These are phyloP conservation scores for Acrocephalus kingi DNA, from an alignment of 2,113 vertebrate species.

Conservation along the genomic window DNA sequence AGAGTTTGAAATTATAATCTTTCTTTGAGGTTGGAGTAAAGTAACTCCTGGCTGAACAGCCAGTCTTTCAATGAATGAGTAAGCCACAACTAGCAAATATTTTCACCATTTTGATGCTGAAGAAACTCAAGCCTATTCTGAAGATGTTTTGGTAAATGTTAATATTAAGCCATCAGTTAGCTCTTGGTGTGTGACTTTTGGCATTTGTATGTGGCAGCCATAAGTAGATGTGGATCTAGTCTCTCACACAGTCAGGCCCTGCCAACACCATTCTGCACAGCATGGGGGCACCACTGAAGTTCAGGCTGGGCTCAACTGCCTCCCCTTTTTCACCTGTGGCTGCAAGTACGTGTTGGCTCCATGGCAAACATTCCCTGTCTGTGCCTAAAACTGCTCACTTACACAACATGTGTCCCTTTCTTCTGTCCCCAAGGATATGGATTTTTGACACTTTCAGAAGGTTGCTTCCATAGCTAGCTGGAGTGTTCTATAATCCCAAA, in stretches of 20 bases:
- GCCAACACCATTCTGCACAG: background rate
- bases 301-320: background rate
- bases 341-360: background rate
- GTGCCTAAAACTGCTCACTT: background rate
- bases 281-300: background rate
- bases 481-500: background rate
- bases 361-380: background rate
- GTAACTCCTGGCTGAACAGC: background rate
- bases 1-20: background rate
- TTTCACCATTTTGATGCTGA: background rate
- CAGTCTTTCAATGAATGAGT: background rate
- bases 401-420: background rate
- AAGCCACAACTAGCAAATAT: background rate
- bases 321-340: background rate
- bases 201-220: background rate
- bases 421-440: background rate
- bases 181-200: background rate
- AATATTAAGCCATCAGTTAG: background rate
- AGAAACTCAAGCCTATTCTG: background rate
- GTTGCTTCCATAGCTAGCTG: background rate
- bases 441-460: background rate
- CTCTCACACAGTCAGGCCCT: background rate
- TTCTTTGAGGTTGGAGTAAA: background rate
- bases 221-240: background rate
- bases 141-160: background rate